A percentile compares a stretch with the other conserved stretches of the same genome.
phyloP scores from a whole-genome alignment of 1,140 invertebrate genomes.

The Papilio machaon region DNA sequence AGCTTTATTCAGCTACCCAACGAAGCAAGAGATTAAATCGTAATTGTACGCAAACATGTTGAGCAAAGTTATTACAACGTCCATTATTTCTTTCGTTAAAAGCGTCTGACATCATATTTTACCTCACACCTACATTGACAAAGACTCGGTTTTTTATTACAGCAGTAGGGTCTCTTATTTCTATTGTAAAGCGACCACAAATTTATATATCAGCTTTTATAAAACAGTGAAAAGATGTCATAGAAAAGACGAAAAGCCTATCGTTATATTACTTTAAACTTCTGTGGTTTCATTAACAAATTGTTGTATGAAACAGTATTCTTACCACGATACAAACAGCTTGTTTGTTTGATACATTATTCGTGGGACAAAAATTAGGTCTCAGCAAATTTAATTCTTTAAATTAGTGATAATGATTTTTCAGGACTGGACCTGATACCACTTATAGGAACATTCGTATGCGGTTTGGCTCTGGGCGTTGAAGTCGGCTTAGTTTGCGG shows the following conservation, averaged over 20 bases:
- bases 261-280: no score
- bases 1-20: conserved; percentile 10
- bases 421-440: conserved; percentile 90
- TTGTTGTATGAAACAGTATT: no score
- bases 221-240: no score
- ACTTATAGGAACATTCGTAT: conserved; percentile 87
- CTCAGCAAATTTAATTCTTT: conserved; percentile 25
- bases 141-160: no score
- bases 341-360: no score
- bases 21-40: conserved; percentile 13
- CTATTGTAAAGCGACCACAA: no score
- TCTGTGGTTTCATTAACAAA: no score
- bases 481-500: conserved; percentile 93
- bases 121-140: neutral
- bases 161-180: no score
- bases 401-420: conserved; percentile 50
- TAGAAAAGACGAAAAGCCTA: no score
- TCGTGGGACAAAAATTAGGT: no score
- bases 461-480: conserved; percentile 88
- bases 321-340: no score
- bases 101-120: neutral
- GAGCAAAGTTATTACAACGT: conserved; percentile 9
- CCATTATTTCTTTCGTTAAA: neutral
- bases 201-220: no score
- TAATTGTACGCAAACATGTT: conserved; percentile 24